A percentile compares a stretch with the other conserved stretches of the same genome.
Conservation (phyloP, 53 echinoderm and acorn worm genomes). For the Temnopleurus reevesii region DNA sequence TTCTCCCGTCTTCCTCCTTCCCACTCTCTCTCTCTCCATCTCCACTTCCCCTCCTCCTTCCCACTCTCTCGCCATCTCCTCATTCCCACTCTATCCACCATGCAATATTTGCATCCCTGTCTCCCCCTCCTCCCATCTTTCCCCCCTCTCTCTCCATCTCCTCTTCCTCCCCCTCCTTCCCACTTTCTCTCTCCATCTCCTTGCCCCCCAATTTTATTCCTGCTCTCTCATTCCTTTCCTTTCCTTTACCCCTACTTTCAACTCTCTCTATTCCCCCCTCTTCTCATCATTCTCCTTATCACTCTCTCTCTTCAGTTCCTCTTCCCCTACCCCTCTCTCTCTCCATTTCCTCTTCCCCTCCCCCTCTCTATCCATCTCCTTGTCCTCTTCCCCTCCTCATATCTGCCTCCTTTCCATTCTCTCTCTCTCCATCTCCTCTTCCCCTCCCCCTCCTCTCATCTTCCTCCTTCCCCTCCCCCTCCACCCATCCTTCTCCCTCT, state of each 20-base stretch:
- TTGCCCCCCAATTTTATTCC: neutral
- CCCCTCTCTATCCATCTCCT: neutral
- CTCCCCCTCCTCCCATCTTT: too few relatives aligned
- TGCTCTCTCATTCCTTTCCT: neutral
- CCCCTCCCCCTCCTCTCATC: neutral
- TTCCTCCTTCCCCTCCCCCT: neutral
- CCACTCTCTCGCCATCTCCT: too few relatives aligned
- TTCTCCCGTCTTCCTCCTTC: too few relatives aligned
- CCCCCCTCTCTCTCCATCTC: neutral
- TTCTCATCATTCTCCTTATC: neutral
- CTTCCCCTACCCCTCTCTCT: neutral
- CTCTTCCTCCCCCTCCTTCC: neutral
- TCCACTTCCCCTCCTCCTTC: too few relatives aligned
- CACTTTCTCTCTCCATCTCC: neutral
- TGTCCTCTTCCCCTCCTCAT: neutral
- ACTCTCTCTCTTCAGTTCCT: neutral
- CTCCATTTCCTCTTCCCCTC: neutral
- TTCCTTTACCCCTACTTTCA: neutral
- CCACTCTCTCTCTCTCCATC: too few relatives aligned
- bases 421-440: neutral
- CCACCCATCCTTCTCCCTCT: neutral
- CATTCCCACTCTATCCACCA: too few relatives aligned
- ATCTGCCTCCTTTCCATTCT: neutral
- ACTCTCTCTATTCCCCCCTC: neutral
- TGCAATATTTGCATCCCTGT: too few relatives aligned